Evolutionary conservation across 1,140 invertebrate genomes (phyloP), one percentile per base, ranked within the genome.

Genomic region (Pseudomyrmex concolor): DNA sequence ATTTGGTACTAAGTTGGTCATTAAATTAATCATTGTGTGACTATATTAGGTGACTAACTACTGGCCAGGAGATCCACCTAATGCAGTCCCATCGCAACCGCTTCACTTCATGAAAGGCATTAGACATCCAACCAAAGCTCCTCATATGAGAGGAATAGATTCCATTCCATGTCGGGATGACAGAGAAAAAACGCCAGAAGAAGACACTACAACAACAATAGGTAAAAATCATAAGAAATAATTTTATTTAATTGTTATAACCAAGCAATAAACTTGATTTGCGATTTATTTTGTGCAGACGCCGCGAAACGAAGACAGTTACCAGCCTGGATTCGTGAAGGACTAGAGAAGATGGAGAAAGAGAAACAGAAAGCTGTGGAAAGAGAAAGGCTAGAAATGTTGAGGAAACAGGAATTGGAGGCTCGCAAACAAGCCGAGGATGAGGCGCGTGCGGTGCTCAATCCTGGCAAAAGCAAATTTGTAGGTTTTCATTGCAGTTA

Each of bases 281-380:
- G 34, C 34, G 34, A 62, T 84, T 2, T 3, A 12, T 59, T 19
- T 12, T 83, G 13, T 77, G 91, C 95, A 95, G 98, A 99, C 95
- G 98, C 98, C 34, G 97, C 97, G 43, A 99, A 98, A 93, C 94
- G 98, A 50, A 97, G 98, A 91, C 96, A 97, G 90, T 95, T 99
- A 34, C 99, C 99, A 62, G 97, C 97, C 5, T 99, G 99, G 99
- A 99, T 99, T 83, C 95, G 98, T 89, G 98, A 99, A 95, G 98
- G 98, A 51, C 94, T 99, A 78, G 98, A 99, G 92, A 99, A 99
- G 95, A 99, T 99, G 98, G 98, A 99, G 94, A 95, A 97, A 66
- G 98, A 99, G 87, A 99, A 99, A 93, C 96, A 97, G 90, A 98
- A 97, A 89, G 97, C 98, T 88, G 94, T 98, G 84, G 97, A 99